These are phyloP conservation scores for Drosophila yakuba DNA, from an alignment of 1,140 invertebrate genomes.

Conservation along the genomic window DNA sequence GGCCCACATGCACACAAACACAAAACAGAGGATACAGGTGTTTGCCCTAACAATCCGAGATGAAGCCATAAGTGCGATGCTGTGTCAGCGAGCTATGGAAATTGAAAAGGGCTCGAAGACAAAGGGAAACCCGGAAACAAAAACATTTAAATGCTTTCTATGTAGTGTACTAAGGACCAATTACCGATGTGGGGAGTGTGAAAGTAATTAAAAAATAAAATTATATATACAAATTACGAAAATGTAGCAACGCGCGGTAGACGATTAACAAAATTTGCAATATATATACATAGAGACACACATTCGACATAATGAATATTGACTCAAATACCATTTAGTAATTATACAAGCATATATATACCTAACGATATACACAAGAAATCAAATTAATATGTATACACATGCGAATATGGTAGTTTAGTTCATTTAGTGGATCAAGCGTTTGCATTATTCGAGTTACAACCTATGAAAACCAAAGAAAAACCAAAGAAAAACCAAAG, in stretches of 20 bases:
- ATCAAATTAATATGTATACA: constrained; percentile 47
- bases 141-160: constrained; percentile 74
- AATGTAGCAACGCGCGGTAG: constrained; percentile 43
- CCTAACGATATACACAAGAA: constrained; percentile 45
- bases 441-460: constrained; percentile 76
- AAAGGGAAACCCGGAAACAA: constrained; percentile 13
- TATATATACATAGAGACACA: constrained; percentile 50
- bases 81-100: constrained; percentile 38
- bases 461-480: constrained; percentile 18
- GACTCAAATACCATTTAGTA: constrained; percentile 78
- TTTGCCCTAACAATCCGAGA: constrained; percentile 27
- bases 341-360: constrained; percentile 66
- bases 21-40: constrained; percentile 36
- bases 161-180: constrained; percentile 83
- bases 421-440: constrained; percentile 73
- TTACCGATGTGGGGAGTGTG: constrained; percentile 66
- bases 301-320: constrained; percentile 62
- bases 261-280: constrained; percentile 61
- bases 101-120: constrained; percentile 45
- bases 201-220: constrained; percentile 40
- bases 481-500: neutral
- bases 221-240: constrained; percentile 32
- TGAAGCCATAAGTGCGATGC: constrained; percentile 46
- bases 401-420: constrained; percentile 57
- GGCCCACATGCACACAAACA: neutral